Conservation (phyloP, 1,140 invertebrate species). For the Meteorus sp. region DNA sequence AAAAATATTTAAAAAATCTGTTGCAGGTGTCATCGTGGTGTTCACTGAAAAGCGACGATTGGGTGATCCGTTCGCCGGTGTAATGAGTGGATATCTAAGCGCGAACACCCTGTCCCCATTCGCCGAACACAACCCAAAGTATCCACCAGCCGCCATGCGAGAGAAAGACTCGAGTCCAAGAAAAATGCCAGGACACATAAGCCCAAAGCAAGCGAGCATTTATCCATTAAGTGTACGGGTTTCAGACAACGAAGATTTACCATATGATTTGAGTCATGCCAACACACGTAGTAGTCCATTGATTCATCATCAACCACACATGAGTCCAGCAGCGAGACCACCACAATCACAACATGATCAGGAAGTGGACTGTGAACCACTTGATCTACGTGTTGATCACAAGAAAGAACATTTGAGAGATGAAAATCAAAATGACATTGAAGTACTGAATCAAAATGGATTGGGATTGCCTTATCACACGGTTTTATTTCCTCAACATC, state of each 20-base stretch:
- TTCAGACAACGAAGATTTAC: constrained; percentile 58
- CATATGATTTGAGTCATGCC: constrained; percentile 63
- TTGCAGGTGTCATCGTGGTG: constrained; percentile 31
- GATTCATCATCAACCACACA: constrained; percentile 51
- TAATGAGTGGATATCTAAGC: constrained; percentile 58
- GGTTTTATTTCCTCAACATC: constrained; percentile 64
- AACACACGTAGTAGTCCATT: constrained; percentile 40
- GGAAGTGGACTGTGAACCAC: constrained; percentile 63
- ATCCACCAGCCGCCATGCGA: constrained; percentile 65
- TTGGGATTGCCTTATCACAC: constrained; percentile 54
- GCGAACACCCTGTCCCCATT: constrained; percentile 51
- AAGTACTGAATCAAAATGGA: constrained; percentile 54
- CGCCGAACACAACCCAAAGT: constrained; percentile 51
- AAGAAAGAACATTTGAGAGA: constrained; percentile 74
- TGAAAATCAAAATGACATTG: constrained; percentile 66
- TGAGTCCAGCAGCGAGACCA: constrained; percentile 60
- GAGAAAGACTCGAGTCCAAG: constrained; percentile 79
- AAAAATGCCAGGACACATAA: constrained; percentile 71
- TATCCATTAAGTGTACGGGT: constrained; percentile 67
- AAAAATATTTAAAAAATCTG: not conserved
- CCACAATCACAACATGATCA: constrained; percentile 42
- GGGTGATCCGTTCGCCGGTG: constrained; percentile 45
- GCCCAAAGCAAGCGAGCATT: constrained; percentile 72
- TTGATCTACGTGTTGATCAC: constrained; percentile 80
- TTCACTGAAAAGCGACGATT: not conserved